A percentile compares a stretch with the other conserved stretches of the same genome.
These are phyloP conservation scores for Momotus momota DNA, from an alignment of 2,797 vertebrate genomes.

Conservation along the genomic window DNA sequence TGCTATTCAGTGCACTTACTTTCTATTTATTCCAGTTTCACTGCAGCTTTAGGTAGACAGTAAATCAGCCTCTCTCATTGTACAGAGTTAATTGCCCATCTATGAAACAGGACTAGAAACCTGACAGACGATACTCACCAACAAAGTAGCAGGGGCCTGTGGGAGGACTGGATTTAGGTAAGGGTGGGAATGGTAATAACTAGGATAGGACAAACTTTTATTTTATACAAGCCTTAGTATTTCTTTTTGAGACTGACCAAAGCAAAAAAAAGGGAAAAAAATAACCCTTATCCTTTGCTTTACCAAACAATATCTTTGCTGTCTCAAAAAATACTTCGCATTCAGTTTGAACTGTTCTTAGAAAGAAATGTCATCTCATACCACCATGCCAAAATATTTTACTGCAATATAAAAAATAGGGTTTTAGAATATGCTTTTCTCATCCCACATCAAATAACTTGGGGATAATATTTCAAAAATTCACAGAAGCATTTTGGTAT, in stretches of 20 bases:
- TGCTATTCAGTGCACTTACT: conserved; percentile 38
- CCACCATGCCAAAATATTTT: background rate
- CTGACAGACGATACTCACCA: background rate
- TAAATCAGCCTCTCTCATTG: conserved; percentile 33
- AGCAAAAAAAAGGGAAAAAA: background rate
- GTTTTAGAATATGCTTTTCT: background rate
- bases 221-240: background rate
- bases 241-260: background rate
- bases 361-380: background rate
- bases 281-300: no score
- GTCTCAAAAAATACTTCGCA: background rate
- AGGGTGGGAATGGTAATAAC: background rate
- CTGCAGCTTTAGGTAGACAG: conserved; percentile 26
- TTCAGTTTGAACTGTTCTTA: background rate
- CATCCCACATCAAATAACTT: background rate
- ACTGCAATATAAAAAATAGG: background rate
- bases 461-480: background rate
- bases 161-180: background rate
- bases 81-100: conserved; percentile 9
- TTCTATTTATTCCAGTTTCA: conserved; percentile 29
- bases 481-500: background rate
- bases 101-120: conserved; percentile 31
- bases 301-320: background rate
- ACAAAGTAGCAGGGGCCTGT: background rate
- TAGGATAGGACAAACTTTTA: background rate